These are phyloP conservation scores for Hippocampus comes DNA, from an alignment of 2,113 vertebrate species.

Conservation along the genomic window DNA sequence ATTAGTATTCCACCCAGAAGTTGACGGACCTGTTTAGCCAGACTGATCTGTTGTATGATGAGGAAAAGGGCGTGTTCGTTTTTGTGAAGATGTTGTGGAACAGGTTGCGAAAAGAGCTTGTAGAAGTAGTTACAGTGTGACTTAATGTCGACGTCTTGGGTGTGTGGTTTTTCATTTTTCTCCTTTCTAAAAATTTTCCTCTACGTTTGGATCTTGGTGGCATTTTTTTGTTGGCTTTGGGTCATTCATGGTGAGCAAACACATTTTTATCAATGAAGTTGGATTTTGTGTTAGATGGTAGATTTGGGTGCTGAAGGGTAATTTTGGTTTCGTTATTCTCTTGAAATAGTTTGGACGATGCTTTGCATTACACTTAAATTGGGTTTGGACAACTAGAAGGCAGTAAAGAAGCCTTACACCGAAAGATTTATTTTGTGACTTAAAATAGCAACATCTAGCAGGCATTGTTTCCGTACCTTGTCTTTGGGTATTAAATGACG, in stretches of 20 bases:
- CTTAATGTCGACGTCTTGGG: constrained; percentile 1
- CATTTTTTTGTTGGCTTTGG: constrained; percentile 5
- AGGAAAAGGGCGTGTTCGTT: constrained; percentile 46
- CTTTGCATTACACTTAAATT: neutral
- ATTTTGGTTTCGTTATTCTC: neutral
- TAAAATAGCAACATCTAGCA: constrained; percentile 7
- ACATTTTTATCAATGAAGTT: neutral
- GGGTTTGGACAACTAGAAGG: neutral
- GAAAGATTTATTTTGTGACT: neutral
- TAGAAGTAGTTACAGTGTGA: constrained; percentile 21
- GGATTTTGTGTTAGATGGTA: neutral
- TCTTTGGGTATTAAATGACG: neutral
- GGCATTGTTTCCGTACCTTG: neutral
- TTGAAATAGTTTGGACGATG: neutral
- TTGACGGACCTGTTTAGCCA: constrained; percentile 42
- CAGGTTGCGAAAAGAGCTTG: constrained; percentile 49
- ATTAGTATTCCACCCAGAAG: constrained; percentile 13
- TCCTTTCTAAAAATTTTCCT: neutral
- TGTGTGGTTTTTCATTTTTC: neutral
- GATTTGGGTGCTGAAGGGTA: neutral
- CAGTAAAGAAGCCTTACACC: neutral
- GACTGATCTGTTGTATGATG: constrained; percentile 43
- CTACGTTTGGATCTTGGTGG: constrained; percentile 8
- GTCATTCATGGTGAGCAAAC: constrained; percentile 54
- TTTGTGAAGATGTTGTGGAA: constrained; percentile 49